Base-by-base conservation (phyloP, 2,797 vertebrate species). In the Hydrocynus forskahlii region DNA sequence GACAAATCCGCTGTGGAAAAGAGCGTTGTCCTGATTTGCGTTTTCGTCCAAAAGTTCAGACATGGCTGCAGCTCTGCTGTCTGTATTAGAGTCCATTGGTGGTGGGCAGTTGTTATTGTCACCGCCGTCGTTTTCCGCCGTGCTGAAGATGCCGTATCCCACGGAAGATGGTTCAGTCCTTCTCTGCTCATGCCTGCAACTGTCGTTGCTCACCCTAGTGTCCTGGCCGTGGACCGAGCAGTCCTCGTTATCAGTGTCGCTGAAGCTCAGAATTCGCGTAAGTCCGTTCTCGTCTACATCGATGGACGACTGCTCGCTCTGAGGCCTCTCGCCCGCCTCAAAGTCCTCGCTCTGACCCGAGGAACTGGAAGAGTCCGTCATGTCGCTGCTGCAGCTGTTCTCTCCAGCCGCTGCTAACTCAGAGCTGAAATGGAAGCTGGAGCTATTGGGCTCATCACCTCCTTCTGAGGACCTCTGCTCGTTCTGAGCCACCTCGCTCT, bases 381-480 rank as follows among this genome's bases (percentile, higher is more conserved):
- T 98, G 87, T 97, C 95, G 0, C 97, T 99, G 92, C 97, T 96
- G 87, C 96, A 98, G 86, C 97, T 99, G 94, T 95, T 96, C 83
- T 97, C 97, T 0, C 93, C 95, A 0, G 91, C 84, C 0, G 94
- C 86, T 17, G 94, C 91, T 35, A 96, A 86, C 35, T 94, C 95
- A 0, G 92, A 86, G 82, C 88, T 95, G 78, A 97, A 97, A 77
- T 96, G 94, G 89, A 96, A 97, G 40, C 93, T 89, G 0, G 94
- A 92, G 87, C 89, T 4, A 82, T 92, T n/a, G 71, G 93, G 89
- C 84, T 87, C 0, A 79, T 89, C 54, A 83, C 66, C 74, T 86
- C 74, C 64, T 76, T 78, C 84, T 72, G 78, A 19, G 75, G 91
- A 80, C 0, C 8, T 35, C n/a, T 55, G 68, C 23, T 80, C 88